Evolutionary conservation across 35 echinoderm and acorn worm genomes (phyloP), one percentile per base, ranked within the genome.

Genomic region (Eucidaris tribuloides): DNA sequence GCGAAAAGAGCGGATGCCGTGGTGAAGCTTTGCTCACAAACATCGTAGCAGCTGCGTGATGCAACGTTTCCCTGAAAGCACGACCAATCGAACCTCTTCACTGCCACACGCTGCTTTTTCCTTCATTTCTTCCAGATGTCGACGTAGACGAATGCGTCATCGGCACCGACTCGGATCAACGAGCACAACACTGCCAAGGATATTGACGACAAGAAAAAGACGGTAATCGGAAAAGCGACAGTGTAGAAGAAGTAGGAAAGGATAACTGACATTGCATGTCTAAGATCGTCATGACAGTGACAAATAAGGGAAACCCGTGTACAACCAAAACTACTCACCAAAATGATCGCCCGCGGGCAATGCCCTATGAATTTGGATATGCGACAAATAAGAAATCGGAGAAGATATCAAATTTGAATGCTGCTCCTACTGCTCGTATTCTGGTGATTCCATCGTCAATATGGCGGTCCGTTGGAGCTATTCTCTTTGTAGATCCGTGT

Each of bases 201-300:
- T 52, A 60, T 97, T 97, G 24, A 91, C 68, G 58, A 97, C 41
- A 97, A 5, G 94, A 89, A 61, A 97, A 91, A 74, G 92, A 97
- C 11, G 78, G 68, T 11, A 91, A 23, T 29, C 40, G 40, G 13
- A 97, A 92, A 40, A 97, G 65, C 49, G 18, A 85, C 48, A 15
- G 46, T 84, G 45, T 97, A 97, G 3, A 89, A 45, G 54, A 88
- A 97, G 46, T 88, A 91, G 9, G 94, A 80, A n/a, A 97, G 35
- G 11, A 82, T 31, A 20, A 97, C 38, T 0, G 94, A 97, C 50
- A 97, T 79, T n/a, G 88, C 89, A 91, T 91, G 48, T 91, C 87
- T 7, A 91, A 31, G 4, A 97, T 45, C 27, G 94, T 76, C 46
- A 70, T 59, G 20, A 87, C 1, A 17, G 94, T 87, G 20, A 97